Conservation (phyloP, 2,113 vertebrate species). For the Kryptolebias marmoratus region DNA sequence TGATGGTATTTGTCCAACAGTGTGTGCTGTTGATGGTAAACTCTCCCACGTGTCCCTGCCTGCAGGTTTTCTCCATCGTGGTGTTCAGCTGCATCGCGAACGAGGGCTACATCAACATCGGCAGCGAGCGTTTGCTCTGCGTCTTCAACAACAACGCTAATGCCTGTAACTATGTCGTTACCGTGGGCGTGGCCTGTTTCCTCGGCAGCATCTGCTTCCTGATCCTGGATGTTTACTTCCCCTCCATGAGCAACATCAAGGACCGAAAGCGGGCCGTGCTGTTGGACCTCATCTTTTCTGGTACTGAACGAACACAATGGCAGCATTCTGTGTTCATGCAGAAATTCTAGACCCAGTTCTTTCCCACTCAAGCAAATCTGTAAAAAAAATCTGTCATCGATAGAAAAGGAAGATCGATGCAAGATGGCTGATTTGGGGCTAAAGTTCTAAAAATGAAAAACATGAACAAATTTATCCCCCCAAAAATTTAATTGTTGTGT, state of each 20-base stretch:
- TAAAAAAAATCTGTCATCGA: background rate
- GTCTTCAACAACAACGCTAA: slow-evolving; percentile 92
- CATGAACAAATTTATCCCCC: background rate
- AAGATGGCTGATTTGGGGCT: background rate
- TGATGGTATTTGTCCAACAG: background rate
- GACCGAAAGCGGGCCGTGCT: slow-evolving; percentile 89
- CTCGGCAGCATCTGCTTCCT: slow-evolving; percentile 90
- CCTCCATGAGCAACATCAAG: slow-evolving; percentile 94
- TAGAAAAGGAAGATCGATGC: background rate
- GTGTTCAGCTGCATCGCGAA: slow-evolving; percentile 96
- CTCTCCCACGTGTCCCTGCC: background rate
- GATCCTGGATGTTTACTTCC: slow-evolving; percentile 90
- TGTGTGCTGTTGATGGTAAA: slow-evolving; percentile 47
- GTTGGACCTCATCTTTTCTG: slow-evolving; percentile 92
- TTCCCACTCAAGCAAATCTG: background rate
- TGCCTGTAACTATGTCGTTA: slow-evolving; percentile 93
- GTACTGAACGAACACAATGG: slow-evolving; percentile 65
- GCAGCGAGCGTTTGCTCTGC: slow-evolving; percentile 86
- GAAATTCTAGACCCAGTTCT: background rate
- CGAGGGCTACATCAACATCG: slow-evolving; percentile 93
- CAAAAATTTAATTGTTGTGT: background rate
- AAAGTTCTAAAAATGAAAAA: background rate
- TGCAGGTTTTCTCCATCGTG: slow-evolving; percentile 94
- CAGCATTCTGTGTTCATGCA: background rate
- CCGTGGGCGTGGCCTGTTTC: slow-evolving; percentile 91